phyloP scores from a whole-genome alignment of 2,888 invertebrate genomes.

The Pristionchus entomophagus region DNA sequence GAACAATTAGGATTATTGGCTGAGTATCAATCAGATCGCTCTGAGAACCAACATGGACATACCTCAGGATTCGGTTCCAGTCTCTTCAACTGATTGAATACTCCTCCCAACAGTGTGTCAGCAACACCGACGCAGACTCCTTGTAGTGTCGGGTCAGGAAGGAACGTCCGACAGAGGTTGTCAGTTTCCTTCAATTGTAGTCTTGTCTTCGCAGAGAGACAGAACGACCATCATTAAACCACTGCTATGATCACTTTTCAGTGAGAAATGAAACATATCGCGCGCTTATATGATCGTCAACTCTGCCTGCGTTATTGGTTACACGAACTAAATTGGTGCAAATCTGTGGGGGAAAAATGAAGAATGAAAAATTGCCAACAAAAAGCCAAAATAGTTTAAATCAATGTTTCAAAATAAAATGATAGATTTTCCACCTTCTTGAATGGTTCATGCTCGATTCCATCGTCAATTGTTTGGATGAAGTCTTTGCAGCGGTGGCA shows the following conservation, averaged over 20 bases:
- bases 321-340: no score
- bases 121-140: constrained; percentile 12
- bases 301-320: no score
- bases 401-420: not conserved
- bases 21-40: no score
- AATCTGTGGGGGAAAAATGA: no score
- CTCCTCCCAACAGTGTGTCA: constrained; percentile 1
- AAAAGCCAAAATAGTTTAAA: no score
- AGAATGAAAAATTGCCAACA: no score
- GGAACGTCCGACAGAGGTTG: constrained; percentile 28
- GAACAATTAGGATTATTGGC: no score
- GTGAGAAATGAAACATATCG: no score
- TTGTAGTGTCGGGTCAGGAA: constrained; percentile 38
- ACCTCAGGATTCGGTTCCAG: constrained; percentile 40
- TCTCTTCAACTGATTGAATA: constrained; percentile 35
- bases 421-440: constrained; percentile 45
- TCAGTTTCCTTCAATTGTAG: constrained; percentile 42
- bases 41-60: not conserved
- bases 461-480: constrained; percentile 21
- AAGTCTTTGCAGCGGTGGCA: constrained; percentile 48
- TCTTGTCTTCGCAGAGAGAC: no score
- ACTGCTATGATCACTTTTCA: no score
- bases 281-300: no score
- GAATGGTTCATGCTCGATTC: constrained; percentile 42
- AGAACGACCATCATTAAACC: not conserved